Evolutionary conservation across 2,113 vertebrate genomes (phyloP).

Genomic region (Petrocephalus microphthalmus): DNA sequence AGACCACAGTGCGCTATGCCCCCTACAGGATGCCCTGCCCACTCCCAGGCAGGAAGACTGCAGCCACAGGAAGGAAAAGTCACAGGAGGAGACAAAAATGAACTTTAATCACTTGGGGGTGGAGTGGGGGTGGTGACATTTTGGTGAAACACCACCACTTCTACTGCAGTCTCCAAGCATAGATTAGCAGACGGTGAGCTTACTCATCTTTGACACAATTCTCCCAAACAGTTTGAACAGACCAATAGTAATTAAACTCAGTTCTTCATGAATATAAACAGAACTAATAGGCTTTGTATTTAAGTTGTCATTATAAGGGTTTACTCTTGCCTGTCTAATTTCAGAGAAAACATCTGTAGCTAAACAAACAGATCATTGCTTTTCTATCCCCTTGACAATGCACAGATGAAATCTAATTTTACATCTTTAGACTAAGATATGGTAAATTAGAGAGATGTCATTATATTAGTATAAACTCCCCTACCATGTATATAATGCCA

Average conservation of each 20-base stretch:
- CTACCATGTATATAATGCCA: neutral
- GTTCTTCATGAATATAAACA: neutral
- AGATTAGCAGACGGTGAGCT: neutral
- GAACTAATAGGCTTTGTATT: neutral
- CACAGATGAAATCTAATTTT: neutral
- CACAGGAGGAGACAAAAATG: slow-evolving; percentile 7
- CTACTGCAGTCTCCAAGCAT: neutral
- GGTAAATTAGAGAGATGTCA: neutral
- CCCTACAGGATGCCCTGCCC: slow-evolving; percentile 13
- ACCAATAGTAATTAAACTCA: neutral
- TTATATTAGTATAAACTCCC: neutral
- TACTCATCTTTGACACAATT: neutral
- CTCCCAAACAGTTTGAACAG: neutral
- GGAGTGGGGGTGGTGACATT: neutral
- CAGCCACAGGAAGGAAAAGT: slow-evolving; percentile 17
- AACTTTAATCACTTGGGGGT: slow-evolving; percentile 11
- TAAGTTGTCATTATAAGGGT: neutral
- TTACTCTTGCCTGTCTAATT: neutral
- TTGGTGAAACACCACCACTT: neutral
- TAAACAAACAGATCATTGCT: neutral
- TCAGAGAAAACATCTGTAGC: neutral
- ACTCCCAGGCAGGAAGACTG: neutral
- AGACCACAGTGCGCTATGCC: neutral
- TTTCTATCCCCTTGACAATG: neutral
- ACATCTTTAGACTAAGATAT: neutral